Evolutionary conservation across 2,888 invertebrate genomes (phyloP).

Genomic region (Griposia aprilina): DNA sequence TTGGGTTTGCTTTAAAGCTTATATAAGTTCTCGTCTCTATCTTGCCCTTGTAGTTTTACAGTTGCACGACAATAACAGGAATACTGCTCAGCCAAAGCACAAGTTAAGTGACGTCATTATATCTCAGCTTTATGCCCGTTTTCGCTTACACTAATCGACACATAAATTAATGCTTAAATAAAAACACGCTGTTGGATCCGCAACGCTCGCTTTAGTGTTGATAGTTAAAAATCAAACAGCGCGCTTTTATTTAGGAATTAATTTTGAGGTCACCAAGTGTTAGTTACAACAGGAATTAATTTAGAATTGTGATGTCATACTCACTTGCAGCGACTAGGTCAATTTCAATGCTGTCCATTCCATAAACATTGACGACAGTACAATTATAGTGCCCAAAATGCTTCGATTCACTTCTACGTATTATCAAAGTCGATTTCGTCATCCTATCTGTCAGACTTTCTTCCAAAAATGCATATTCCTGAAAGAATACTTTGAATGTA

Average conservation of each 20-base stretch:
- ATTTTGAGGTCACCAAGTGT: neutral
- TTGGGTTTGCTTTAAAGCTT: neutral
- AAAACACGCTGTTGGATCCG: neutral
- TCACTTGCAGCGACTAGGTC: slow-evolving; percentile 96
- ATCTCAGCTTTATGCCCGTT: neutral
- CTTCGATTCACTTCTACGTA: slow-evolving; percentile 94
- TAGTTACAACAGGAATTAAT: neutral
- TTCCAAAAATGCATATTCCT: slow-evolving; percentile 94
- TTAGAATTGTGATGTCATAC: slow-evolving; percentile 76
- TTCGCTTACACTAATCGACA: neutral
- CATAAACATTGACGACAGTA: slow-evolving; percentile 97
- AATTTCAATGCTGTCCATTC: slow-evolving; percentile 95
- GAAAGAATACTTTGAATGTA: slow-evolving; percentile 67
- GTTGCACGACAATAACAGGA: neutral
- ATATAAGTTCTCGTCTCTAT: neutral
- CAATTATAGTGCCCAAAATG: slow-evolving; percentile 98
- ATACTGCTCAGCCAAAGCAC: neutral
- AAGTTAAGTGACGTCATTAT: neutral
- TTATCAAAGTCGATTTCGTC: slow-evolving; percentile 95
- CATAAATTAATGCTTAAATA: no score
- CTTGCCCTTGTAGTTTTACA: neutral
- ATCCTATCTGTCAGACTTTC: slow-evolving; percentile 94
- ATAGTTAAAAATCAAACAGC: neutral
- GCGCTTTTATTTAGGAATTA: neutral
- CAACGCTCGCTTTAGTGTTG: neutral